Percentiles rank a stretch among this genome's conserved stretches.
Conservation (phyloP, 1,140 invertebrate species). For the Atta cephalotes region DNA sequence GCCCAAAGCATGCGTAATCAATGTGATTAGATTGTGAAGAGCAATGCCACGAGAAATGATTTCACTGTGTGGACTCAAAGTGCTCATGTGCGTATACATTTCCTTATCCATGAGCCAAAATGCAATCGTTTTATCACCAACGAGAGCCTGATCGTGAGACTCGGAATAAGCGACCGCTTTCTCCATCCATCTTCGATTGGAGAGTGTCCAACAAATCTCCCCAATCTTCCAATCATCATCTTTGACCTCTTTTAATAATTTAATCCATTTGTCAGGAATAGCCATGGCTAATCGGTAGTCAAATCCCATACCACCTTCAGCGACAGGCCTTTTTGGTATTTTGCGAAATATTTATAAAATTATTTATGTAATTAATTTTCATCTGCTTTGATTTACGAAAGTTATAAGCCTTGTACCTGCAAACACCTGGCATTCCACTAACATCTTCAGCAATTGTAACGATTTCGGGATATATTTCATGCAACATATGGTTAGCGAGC, state of each 20-base stretch:
- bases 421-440: conserved; percentile 98
- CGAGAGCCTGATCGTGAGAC: conserved; percentile 98
- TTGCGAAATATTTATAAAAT: conserved; percentile 9
- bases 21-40: conserved; percentile 98
- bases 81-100: conserved; percentile 99
- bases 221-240: conserved; percentile 99
- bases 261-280: conserved; percentile 99
- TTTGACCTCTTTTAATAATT: conserved; percentile 92
- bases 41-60: conserved; percentile 97
- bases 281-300: conserved; percentile 99
- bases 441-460: conserved; percentile 99
- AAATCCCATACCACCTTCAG: conserved; percentile 98
- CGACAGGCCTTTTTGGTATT: conserved; percentile 88
- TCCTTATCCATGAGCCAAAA: conserved; percentile 99
- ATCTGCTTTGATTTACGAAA: not conserved
- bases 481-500: conserved; percentile 97
- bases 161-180: conserved; percentile 98
- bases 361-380: conserved; percentile 1
- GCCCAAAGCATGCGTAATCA: conserved; percentile 97
- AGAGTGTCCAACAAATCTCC: conserved; percentile 97
- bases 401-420: conserved; percentile 87
- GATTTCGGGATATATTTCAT: conserved; percentile 93
- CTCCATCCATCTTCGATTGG: conserved; percentile 98
- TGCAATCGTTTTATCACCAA: conserved; percentile 99
- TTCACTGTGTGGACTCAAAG: conserved; percentile 89